Evolutionary conservation across 1,140 invertebrate species (phyloP).

Genomic region (Cydia fagiglandana): DNA sequence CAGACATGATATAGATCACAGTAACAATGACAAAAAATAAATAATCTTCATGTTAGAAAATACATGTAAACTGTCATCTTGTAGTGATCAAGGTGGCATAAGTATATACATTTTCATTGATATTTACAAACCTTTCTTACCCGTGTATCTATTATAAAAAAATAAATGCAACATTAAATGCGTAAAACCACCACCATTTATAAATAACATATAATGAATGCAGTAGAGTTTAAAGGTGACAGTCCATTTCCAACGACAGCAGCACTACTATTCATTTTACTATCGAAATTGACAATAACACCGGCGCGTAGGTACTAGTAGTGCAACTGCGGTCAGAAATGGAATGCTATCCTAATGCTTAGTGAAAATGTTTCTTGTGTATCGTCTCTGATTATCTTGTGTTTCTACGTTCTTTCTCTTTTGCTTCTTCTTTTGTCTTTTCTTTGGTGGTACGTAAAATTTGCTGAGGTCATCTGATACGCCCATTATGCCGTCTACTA

Average conservation of each 20-base stretch:
- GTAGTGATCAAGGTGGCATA: slow-evolving; percentile 4
- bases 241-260: too few species aligned
- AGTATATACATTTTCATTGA: slow-evolving; percentile 56
- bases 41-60: not conserved
- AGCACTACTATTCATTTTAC: too few species aligned
- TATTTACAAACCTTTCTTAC: slow-evolving; percentile 60
- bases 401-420: slow-evolving; percentile 39
- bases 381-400: slow-evolving; percentile 18
- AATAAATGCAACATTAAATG: slow-evolving; percentile 34
- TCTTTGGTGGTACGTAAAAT: slow-evolving; percentile 3
- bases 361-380: not conserved
- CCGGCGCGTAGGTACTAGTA: too few species aligned
- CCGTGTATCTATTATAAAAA: slow-evolving; percentile 34
- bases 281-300: too few species aligned
- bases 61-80: not conserved
- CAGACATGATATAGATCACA: not conserved
- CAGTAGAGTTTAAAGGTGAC: slow-evolving; percentile 34
- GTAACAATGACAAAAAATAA: not conserved
- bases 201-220: slow-evolving; percentile 37
- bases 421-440: slow-evolving; percentile 35
- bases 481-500: slow-evolving; percentile 57
- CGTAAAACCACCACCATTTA: slow-evolving; percentile 42
- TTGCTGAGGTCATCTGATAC: slow-evolving; percentile 45
- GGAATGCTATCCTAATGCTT: too few species aligned
- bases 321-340: too few species aligned